Base-by-base conservation (phyloP, 1,140 invertebrate genomes). In the Drosophila orosa region DNA sequence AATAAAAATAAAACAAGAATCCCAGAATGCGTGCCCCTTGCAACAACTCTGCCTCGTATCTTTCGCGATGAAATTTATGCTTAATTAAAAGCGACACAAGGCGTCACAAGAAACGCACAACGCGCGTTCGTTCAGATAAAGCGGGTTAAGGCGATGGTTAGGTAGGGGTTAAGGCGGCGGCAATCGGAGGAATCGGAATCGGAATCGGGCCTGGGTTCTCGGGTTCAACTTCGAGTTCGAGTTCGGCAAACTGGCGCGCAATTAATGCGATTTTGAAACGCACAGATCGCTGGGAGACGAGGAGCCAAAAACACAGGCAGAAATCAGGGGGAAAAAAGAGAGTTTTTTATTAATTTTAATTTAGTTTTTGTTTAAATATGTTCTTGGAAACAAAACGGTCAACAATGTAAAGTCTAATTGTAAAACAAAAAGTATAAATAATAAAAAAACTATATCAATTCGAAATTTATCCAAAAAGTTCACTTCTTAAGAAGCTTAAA, bases 81-180 rank as follows among this genome's bases (percentile, higher is more conserved):
- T 90, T 91, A 91, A 91, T 91, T 91, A 91, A 91, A 91, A 89
- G 82, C 83, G 84, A 91, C 89, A 90, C 77, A 83, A 81, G 77
- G 78, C 69, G 74, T 78, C 74, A 75, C 71, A 61, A 40, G 68
- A 54, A 63, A 76, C 74, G 63, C 74, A 78, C 67, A 72, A 78
- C 57, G 75, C 57, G 77, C 76, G 58, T 78, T 58, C 40, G 54
- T 15, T 17, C 45, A 78, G 74, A 71, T 71, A 78, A 78, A 62
- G 55, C 44, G 33, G 29, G 59, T 25, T 56, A 66, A 58, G 56
- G 35, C 29, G 47, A 29, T 10, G 22, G 5, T 17, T 3, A 1
- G 3, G n/a, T n/a, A 8, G 48, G 48, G 48, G 48, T 50, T 50
- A 50, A 33, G 52, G 8, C 17, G 37, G 35, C 40, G 39, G 61